phyloP scores from a whole-genome alignment of 1,140 invertebrate genomes.

The Sminthurides bifidus region DNA sequence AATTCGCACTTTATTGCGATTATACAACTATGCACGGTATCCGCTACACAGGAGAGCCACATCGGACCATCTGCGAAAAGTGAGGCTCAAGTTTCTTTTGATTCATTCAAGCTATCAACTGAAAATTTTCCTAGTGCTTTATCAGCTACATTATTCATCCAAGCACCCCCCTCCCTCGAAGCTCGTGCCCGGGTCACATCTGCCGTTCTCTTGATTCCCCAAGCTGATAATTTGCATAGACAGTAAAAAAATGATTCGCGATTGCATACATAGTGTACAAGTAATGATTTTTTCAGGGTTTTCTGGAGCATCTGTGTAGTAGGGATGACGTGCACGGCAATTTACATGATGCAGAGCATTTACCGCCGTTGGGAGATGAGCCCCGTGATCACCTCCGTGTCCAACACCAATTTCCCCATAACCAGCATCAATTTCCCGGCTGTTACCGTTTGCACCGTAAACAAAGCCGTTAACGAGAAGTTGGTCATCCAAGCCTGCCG shows the following conservation, averaged over 20 bases:
- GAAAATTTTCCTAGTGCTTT: neutral
- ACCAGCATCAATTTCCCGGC: slow-evolving; percentile 28
- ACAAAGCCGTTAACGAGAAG: slow-evolving; percentile 32
- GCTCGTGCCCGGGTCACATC: too few species aligned
- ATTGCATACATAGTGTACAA: neutral
- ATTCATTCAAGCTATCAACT: neutral
- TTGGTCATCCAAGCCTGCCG: slow-evolving; percentile 29
- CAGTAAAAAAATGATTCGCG: neutral
- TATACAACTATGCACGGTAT: slow-evolving; percentile 26
- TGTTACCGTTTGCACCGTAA: slow-evolving; percentile 32
- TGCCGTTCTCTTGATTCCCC: too few species aligned
- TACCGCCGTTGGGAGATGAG: slow-evolving; percentile 27
- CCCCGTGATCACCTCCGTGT: slow-evolving; percentile 28
- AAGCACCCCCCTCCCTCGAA: too few species aligned
- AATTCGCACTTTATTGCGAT: slow-evolving; percentile 4
- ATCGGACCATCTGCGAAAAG: slow-evolving; percentile 26
- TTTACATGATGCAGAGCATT: slow-evolving; percentile 20
- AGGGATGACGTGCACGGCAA: neutral
- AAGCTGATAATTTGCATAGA: neutral
- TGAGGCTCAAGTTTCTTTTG: slow-evolving; percentile 2
- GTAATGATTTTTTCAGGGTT: neutral
- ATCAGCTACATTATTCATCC: neutral
- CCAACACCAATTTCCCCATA: slow-evolving; percentile 26
- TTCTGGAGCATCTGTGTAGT: neutral
- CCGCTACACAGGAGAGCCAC: slow-evolving; percentile 28